Conservation (phyloP, 2,113 vertebrate species). For the Gavia stellata region DNA sequence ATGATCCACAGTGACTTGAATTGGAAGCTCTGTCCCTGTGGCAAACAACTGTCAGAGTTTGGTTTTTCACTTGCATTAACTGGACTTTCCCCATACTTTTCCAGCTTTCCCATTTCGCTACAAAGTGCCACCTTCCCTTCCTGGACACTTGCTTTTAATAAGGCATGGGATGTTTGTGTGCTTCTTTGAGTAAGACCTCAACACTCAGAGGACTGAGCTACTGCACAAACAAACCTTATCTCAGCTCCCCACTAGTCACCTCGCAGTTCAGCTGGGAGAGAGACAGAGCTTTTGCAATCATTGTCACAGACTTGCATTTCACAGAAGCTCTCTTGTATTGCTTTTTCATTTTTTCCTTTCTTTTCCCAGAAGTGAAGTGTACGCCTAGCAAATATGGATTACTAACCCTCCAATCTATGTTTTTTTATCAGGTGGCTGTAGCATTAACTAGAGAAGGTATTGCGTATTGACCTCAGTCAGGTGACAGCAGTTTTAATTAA, state of each 20-base stretch:
- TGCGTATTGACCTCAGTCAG: neutral
- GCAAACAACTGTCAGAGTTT: neutral
- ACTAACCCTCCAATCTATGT: neutral
- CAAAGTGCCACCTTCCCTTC: neutral
- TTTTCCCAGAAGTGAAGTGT: neutral
- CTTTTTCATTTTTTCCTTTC: neutral
- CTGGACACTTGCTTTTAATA: neutral
- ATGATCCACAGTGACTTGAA: neutral
- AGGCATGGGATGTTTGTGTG: neutral
- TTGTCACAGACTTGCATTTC: neutral
- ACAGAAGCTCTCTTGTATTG: neutral
- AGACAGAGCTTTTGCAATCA: neutral
- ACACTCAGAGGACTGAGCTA: neutral
- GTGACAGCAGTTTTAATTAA: neutral
- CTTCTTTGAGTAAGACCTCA: neutral
- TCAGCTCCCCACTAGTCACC: neutral
- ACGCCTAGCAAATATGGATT: neutral
- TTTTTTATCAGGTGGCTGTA: neutral
- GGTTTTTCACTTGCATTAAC: neutral
- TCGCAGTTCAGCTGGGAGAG: neutral
- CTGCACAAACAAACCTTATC: neutral
- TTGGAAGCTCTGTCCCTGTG: neutral
- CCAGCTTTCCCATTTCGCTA: neutral
- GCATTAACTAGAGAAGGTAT: neutral
- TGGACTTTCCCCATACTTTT: neutral